Conservation (phyloP, 2,888 invertebrate species). For the Ligdia adustata region DNA sequence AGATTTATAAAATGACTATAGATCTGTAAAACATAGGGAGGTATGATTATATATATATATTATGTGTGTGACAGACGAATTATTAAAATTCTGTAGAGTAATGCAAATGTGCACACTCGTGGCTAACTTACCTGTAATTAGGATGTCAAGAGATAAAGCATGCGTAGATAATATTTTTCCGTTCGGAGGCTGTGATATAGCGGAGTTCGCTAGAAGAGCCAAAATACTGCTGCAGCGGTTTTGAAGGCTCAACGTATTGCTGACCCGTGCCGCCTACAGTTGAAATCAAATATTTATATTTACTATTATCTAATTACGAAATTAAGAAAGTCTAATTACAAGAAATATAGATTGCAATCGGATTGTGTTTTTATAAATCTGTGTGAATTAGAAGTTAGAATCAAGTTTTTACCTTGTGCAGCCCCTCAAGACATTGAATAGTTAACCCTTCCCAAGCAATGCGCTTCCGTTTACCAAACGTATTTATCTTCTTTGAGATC, state of each 20-base stretch:
- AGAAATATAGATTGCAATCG: too few species aligned
- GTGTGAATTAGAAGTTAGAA: too few species aligned
- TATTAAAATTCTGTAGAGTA: too few species aligned
- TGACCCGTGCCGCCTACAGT: constrained; percentile 93
- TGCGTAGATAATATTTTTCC: constrained; percentile 94
- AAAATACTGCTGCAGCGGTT: constrained; percentile 96
- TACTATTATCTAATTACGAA: too few species aligned
- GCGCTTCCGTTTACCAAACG: constrained; percentile 71
- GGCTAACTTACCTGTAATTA: constrained; percentile 87
- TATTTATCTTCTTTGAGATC: constrained; percentile 83
- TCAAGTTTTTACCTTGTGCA: constrained; percentile 91
- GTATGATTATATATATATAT: too few species aligned
- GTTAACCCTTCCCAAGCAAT: constrained; percentile 89
- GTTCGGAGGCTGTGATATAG: constrained; percentile 91
- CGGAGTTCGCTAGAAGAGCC: constrained; percentile 93
- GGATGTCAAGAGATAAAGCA: constrained; percentile 95
- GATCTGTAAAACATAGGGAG: too few species aligned
- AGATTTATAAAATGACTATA: too few species aligned
- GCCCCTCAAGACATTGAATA: constrained; percentile 93
- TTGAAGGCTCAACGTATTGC: constrained; percentile 94
- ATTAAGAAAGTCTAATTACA: too few species aligned
- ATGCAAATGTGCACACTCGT: too few species aligned
- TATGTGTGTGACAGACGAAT: too few species aligned
- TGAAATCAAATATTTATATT: too few species aligned
- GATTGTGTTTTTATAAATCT: too few species aligned